phyloP scores from a whole-genome alignment of 2,888 invertebrate genomes.

The Ischnura elegans region DNA sequence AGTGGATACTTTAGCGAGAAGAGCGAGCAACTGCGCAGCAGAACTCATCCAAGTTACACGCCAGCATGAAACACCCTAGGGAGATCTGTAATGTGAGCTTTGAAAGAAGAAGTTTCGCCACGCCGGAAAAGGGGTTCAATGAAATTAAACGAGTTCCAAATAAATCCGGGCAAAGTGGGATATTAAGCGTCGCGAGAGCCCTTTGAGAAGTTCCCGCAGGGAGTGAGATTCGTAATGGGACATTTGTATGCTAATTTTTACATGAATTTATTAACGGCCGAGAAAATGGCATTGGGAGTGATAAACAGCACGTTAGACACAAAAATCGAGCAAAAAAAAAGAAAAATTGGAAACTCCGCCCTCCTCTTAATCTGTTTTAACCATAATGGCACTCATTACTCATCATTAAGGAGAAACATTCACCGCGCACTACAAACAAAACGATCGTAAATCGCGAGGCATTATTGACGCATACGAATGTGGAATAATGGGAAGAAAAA shows the following conservation, averaged over 20 bases:
- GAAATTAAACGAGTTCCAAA: slow-evolving; percentile 39
- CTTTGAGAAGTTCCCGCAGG: background rate
- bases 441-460: background rate
- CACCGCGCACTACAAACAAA: background rate
- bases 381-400: slow-evolving; percentile 12
- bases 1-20: background rate
- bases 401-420: background rate
- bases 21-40: background rate
- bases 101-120: slow-evolving; percentile 39
- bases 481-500: background rate
- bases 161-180: slow-evolving; percentile 46
- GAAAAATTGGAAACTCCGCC: background rate
- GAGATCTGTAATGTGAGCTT: background rate
- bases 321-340: background rate
- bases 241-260: slow-evolving; percentile 57
- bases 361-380: background rate
- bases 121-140: background rate
- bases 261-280: background rate
- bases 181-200: background rate
- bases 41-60: background rate
- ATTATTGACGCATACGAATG: background rate
- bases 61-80: background rate
- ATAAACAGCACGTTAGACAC: slow-evolving; percentile 43
- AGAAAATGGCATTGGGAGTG: background rate
- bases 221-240: slow-evolving; percentile 32